Conservation (phyloP, 1,140 invertebrate genomes). For the Ceratosolen fusciceps region DNA sequence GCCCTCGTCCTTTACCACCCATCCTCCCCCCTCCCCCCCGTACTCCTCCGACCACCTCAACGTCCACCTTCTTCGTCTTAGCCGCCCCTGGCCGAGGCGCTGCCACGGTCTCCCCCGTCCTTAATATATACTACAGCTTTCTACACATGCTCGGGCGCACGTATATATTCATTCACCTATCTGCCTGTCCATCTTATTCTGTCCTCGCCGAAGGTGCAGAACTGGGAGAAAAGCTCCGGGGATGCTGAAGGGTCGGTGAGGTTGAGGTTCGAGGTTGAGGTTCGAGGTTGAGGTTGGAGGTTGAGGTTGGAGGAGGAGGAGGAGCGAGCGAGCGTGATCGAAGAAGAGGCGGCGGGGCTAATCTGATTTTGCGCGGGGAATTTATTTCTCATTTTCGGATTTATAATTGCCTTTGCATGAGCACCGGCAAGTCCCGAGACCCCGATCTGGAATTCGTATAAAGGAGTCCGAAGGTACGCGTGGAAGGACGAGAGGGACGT, state of each 20-base stretch:
- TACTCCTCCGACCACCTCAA: too few relatives aligned
- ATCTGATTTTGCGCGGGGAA: constrained; percentile 48
- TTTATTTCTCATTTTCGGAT: constrained; percentile 51
- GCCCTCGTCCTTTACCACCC: background rate
- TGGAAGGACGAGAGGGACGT: background rate
- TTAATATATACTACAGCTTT: background rate
- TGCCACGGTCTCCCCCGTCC: background rate
- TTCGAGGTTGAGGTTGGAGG: background rate
- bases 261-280: too few relatives aligned
- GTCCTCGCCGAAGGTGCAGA: constrained; percentile 3
- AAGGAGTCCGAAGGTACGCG: background rate
- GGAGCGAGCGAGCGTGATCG: background rate
- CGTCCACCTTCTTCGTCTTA: too few relatives aligned
- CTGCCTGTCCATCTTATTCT: constrained; percentile 44
- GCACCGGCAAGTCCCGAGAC: background rate
- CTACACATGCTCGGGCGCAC: background rate
- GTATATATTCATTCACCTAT: constrained; percentile 21
- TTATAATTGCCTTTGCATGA: constrained; percentile 47
- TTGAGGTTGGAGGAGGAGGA: background rate
- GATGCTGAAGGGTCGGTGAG: background rate
- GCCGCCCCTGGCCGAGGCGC: too few relatives aligned
- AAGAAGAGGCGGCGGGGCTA: constrained; percentile 22
- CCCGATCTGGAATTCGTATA: constrained; percentile 15
- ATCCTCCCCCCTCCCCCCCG: background rate
- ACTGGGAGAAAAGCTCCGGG: background rate